A percentile compares a stretch with the other conserved stretches of the same genome.
Conservation (phyloP, 2,888 invertebrate species). For the Bunonema sp. region DNA sequence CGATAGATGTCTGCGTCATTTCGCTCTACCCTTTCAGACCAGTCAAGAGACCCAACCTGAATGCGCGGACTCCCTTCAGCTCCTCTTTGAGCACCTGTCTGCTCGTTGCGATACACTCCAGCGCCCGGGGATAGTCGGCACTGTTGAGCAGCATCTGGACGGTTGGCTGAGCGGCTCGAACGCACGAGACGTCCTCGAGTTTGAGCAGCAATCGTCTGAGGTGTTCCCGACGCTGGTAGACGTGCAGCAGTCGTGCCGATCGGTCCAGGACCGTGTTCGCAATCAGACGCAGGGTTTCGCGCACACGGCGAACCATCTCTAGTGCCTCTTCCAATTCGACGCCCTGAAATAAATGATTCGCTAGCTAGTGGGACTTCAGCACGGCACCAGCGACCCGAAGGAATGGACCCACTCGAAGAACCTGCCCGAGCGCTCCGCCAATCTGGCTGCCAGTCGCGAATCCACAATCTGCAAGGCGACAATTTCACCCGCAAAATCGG, state of each 20-base stretch:
- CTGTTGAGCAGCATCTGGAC: slow-evolving; percentile 81
- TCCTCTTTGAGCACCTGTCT: slow-evolving; percentile 68
- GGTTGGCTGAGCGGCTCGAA: slow-evolving; percentile 77
- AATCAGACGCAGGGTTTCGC: too few species aligned
- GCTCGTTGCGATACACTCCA: slow-evolving; percentile 86
- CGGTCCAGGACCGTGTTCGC: too few species aligned
- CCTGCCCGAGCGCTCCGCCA: too few species aligned
- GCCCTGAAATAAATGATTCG: too few species aligned
- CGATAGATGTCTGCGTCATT: slow-evolving; percentile 63
- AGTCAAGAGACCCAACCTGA: slow-evolving; percentile 51
- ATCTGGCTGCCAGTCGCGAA: slow-evolving; percentile 52
- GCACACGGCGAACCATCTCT: slow-evolving; percentile 15
- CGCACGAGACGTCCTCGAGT: slow-evolving; percentile 33
- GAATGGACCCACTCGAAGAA: slow-evolving; percentile 97
- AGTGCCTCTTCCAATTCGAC: slow-evolving; percentile 65
- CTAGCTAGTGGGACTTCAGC: too few species aligned
- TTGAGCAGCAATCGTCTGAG: slow-evolving; percentile 21
- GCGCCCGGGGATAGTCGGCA: slow-evolving; percentile 77
- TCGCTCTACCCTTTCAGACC: neutral
- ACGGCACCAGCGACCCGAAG: slow-evolving; percentile 83
- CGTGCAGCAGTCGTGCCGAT: slow-evolving; percentile 16
- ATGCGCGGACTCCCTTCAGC: slow-evolving; percentile 77
- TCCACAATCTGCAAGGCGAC: too few species aligned
- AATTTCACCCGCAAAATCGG: too few species aligned
- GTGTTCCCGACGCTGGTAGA: slow-evolving; percentile 22